Conservation (phyloP, 2,797 vertebrate genomes). For the Thalassophryne amazonica region DNA sequence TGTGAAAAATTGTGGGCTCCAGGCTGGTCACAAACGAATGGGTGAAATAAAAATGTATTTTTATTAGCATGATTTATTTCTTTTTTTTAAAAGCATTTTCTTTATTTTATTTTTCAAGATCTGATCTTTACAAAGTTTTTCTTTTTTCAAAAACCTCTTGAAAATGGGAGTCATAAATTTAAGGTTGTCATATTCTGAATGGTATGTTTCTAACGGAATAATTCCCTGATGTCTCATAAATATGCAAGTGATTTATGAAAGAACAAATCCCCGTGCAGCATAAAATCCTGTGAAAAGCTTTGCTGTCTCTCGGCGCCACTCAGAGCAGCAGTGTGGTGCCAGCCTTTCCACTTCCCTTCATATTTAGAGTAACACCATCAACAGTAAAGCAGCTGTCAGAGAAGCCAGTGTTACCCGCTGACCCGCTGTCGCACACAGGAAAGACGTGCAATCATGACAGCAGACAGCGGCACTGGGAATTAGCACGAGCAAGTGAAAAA, state of each 20-base stretch:
- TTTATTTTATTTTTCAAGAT: no score
- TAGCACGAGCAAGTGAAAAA: background rate
- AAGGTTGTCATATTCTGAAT: no score
- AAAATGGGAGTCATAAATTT: no score
- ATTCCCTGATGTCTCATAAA: background rate
- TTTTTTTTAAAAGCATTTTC: no score
- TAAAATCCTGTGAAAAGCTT: background rate
- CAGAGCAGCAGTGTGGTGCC: background rate
- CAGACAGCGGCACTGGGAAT: background rate
- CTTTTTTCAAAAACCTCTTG: no score
- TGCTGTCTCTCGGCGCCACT: background rate
- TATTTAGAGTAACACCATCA: slow-evolving; percentile 32
- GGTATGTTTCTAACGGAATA: no score
- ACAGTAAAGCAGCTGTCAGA: slow-evolving; percentile 5
- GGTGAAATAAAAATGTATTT: no score
- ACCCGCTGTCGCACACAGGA: slow-evolving; percentile 1
- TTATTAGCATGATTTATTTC: no score
- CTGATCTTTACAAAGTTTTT: no score
- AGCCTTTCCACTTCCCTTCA: slow-evolving; percentile 27
- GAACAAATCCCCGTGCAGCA: background rate
- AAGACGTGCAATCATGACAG: background rate
- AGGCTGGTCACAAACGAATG: no score
- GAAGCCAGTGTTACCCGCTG: background rate
- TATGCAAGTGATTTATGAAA: background rate
- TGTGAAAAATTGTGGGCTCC: no score